Evolutionary conservation across 1,140 invertebrate species (phyloP), one percentile per base, ranked within the genome.

Genomic region (Planococcus citri): DNA sequence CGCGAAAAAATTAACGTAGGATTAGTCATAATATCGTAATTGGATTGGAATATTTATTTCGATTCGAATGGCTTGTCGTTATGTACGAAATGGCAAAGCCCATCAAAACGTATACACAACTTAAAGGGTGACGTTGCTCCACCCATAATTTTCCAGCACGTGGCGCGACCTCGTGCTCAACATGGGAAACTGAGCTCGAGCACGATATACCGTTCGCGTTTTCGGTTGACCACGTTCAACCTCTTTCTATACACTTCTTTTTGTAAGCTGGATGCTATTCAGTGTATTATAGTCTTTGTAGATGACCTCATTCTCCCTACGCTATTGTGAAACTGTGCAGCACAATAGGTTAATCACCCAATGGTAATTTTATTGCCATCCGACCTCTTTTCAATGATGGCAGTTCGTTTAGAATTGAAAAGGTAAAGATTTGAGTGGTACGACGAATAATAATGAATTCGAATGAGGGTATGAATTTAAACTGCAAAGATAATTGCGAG

Each of bases 341-440:
- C 22, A 64, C 60, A 64, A 64, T 64, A 64, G 60, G 60, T 64
- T 64, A 64, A 64, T 64, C 60, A 64, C 60, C 60, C 60, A 64
- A 64, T 64, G 60, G 60, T 64, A 64, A 64, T 64, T 64, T 64
- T 64, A 64, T 64, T 64, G 25, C 60, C 25, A 64, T 27, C 60
- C 60, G 60, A 64, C 60, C 60, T 64, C 60, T 64, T 64, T 64
- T 27, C 60, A 64, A 64, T 64, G 10, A 64, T 64, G 60, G 60
- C 60, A 25, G 60, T 17, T 33, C 29, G 29, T 33, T 12, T 51
- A 51, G 17, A 51, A 51, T 51, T 17, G 29, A 33, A 33, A 33
- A 33, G 29, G 29, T 51, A 51, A 17, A 6, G 41, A 51, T 17
- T 51, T 33, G 29, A 33, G n/a, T n/a, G n/a, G n/a, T n/a, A n/a